phyloP scores from a whole-genome alignment of 2,888 invertebrate species.

The Rosalia funebris region DNA sequence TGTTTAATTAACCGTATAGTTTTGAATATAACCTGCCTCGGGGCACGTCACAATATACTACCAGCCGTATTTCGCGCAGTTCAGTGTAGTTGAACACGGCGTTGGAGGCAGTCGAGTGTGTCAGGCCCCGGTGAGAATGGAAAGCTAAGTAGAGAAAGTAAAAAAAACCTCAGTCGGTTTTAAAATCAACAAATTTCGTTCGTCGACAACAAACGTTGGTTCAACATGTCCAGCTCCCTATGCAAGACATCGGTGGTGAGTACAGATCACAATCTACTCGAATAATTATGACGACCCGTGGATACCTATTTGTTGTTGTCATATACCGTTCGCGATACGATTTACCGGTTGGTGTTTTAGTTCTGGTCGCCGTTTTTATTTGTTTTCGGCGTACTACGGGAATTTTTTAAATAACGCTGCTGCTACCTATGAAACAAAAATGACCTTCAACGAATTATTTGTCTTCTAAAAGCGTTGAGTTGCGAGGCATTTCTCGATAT shows the following conservation, averaged over 20 bases:
- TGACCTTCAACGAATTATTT: too few species aligned
- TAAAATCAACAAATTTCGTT: slow-evolving; percentile 17
- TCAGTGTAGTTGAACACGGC: slow-evolving; percentile 40
- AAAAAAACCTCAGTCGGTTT: slow-evolving; percentile 31
- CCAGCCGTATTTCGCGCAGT: slow-evolving; percentile 40
- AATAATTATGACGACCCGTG: slow-evolving; percentile 12
- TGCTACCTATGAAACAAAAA: too few species aligned
- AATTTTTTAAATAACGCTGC: too few species aligned
- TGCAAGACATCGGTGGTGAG: slow-evolving; percentile 68
- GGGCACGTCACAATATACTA: slow-evolving; percentile 41
- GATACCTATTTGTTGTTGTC: slow-evolving; percentile 12
- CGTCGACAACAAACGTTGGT: slow-evolving; percentile 8
- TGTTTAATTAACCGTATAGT: slow-evolving; percentile 26
- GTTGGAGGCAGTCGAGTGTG: slow-evolving; percentile 32
- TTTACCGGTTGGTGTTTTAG: slow-evolving; percentile 14
- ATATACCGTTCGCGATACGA: not conserved
- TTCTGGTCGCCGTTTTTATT: not conserved
- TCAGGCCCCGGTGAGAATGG: slow-evolving; percentile 31
- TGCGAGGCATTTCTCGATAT: too few species aligned
- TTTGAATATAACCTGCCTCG: slow-evolving; percentile 39
- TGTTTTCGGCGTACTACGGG: too few species aligned
- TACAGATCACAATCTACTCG: slow-evolving; percentile 51
- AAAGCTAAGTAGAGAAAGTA: slow-evolving; percentile 40
- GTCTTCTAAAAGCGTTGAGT: too few species aligned
- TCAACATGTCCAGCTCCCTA: slow-evolving; percentile 49